Conservation (phyloP, 2,888 invertebrate genomes). For the Polymixis lichenea region DNA sequence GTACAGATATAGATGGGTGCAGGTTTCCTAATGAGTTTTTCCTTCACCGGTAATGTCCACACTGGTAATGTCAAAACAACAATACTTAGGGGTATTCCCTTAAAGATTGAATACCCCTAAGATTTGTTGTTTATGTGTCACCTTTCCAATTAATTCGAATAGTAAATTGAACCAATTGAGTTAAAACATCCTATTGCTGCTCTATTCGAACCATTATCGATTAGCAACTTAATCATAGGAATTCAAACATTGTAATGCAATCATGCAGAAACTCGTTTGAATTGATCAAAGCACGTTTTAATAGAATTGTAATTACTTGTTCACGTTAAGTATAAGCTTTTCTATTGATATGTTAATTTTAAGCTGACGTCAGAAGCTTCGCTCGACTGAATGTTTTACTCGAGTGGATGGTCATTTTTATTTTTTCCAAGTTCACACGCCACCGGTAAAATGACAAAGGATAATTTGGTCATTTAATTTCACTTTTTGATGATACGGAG, state of each 20-base stretch:
- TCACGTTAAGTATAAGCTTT: background rate
- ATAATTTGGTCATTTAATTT: background rate
- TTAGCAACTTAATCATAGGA: slow-evolving; percentile 28
- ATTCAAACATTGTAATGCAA: slow-evolving; percentile 47
- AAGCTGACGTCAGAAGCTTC: background rate
- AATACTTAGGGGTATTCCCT: too few relatives aligned
- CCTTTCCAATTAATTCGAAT: background rate
- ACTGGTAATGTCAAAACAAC: too few relatives aligned
- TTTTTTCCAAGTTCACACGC: background rate
- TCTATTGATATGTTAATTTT: background rate
- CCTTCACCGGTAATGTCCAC: background rate
- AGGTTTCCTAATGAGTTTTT: background rate
- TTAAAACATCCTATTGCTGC: background rate
- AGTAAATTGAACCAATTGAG: background rate
- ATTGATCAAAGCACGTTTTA: slow-evolving; percentile 40
- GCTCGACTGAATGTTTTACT: background rate
- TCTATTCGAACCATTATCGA: background rate
- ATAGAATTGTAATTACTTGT: slow-evolving; percentile 34
- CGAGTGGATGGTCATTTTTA: background rate
- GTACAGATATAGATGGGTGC: too few relatives aligned
- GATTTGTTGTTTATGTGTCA: background rate
- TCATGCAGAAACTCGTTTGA: slow-evolving; percentile 41
- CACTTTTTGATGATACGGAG: background rate
- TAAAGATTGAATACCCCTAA: background rate
- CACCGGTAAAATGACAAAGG: background rate